Evolutionary conservation across 2,888 invertebrate genomes (phyloP).

Genomic region (Folsomia manolachei): DNA sequence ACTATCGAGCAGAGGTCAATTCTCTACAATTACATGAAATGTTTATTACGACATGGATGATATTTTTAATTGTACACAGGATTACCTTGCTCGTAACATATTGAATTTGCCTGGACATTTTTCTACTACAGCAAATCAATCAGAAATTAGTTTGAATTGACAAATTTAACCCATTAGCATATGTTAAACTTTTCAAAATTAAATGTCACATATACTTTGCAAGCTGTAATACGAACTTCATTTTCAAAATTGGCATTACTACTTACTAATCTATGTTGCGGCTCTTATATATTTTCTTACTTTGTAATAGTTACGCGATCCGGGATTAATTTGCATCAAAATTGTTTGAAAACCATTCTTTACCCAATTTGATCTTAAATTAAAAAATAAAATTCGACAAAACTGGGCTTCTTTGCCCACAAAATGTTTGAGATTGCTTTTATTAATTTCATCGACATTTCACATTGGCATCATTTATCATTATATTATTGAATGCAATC

Average conservation of each 20-base stretch:
- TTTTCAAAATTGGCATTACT: not conserved
- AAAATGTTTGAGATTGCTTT: not conserved
- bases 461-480: too few species aligned
- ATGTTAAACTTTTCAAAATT: too few species aligned
- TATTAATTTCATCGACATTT: too few species aligned
- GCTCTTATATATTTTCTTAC: not conserved
- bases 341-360: too few species aligned
- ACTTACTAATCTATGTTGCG: not conserved
- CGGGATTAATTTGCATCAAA: not conserved
- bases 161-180: too few species aligned
- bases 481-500: too few species aligned
- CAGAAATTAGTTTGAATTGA: too few species aligned
- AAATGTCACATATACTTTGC: too few species aligned
- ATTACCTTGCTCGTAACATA: not conserved
- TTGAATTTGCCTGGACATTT: slow-evolving; percentile 5
- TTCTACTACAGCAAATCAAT: too few species aligned
- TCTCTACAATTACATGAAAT: not conserved
- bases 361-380: not conserved
- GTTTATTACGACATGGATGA: not conserved
- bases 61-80: not conserved
- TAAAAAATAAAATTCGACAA: not conserved
- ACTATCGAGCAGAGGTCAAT: not conserved
- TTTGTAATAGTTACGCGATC: not conserved
- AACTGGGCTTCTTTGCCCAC: slow-evolving; percentile 4
- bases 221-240: too few species aligned